phyloP scores from a whole-genome alignment of 2,113 vertebrate species.

The Phrynosoma platyrhinos region DNA sequence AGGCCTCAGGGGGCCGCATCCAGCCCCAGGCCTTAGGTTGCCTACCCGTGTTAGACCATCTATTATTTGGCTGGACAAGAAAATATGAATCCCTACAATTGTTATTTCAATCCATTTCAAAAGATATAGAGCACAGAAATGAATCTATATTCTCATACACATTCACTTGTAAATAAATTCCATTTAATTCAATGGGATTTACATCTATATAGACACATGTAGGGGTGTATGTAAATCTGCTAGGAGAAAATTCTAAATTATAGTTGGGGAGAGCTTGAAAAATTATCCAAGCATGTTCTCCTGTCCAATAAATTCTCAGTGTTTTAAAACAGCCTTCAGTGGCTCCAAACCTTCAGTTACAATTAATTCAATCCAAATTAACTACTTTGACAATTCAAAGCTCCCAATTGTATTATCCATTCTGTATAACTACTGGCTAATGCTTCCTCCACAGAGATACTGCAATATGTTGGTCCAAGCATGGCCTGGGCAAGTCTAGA shows the following conservation, averaged over 20 bases:
- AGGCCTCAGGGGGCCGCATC: too few relatives aligned
- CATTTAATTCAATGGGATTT: not conserved
- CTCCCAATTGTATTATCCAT: constrained; percentile 3
- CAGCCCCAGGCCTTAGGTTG: too few relatives aligned
- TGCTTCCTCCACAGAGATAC: not conserved
- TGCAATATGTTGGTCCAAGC: not conserved
- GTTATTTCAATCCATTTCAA: too few relatives aligned
- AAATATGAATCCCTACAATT: too few relatives aligned
- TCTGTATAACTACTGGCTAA: not conserved
- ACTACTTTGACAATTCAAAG: constrained; percentile 9
- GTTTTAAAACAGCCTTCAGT: not conserved
- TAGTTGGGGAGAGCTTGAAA: not conserved
- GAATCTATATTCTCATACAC: not conserved
- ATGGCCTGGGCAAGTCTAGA: not conserved
- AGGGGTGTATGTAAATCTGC: not conserved
- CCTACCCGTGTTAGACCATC: too few relatives aligned
- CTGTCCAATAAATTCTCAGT: not conserved
- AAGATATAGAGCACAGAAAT: not conserved
- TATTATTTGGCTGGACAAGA: too few relatives aligned
- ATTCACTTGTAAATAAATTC: not conserved
- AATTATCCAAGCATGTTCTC: not conserved
- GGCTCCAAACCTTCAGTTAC: not conserved
- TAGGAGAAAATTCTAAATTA: not conserved
- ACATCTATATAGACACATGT: not conserved
- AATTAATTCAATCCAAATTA: constrained; percentile 25